These are phyloP conservation scores for Amphilophus citrinellus DNA, from an alignment of 2,113 vertebrate species.

Conservation along the genomic window DNA sequence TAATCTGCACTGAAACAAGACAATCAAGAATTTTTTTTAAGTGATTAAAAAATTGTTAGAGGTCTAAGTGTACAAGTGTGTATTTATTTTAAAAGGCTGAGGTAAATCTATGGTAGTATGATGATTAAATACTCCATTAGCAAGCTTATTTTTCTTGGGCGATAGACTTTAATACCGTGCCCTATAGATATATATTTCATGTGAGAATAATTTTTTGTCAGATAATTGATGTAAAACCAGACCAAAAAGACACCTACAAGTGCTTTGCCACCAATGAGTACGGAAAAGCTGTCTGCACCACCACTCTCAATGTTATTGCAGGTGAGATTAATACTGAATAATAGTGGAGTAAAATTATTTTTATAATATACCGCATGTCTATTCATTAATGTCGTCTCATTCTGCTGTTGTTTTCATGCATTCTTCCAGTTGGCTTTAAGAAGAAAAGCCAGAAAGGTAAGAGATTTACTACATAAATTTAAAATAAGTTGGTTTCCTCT, in stretches of 20 bases:
- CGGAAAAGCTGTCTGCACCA: slow-evolving; percentile 84
- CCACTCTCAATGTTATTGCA: slow-evolving; percentile 84
- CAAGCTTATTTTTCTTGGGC: not conserved
- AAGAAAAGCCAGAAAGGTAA: slow-evolving; percentile 74
- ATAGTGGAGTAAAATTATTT: not conserved
- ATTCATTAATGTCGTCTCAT: not conserved
- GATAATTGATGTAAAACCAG: slow-evolving; percentile 79
- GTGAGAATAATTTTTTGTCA: slow-evolving; percentile 51
- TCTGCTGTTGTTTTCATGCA: slow-evolving; percentile 2
- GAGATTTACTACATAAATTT: not conserved
- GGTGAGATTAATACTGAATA: slow-evolving; percentile 70
- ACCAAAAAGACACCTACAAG: slow-evolving; percentile 85
- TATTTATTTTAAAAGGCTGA: not conserved
- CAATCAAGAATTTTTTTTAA: too few relatives aligned
- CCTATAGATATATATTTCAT: not conserved
- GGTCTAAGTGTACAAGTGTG: not conserved
- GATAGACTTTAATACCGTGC: not conserved
- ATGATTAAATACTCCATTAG: not conserved
- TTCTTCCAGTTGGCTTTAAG: slow-evolving; percentile 81
- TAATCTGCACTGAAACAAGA: not conserved
- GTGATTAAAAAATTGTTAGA: not conserved
- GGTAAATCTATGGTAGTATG: not conserved
- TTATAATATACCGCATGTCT: not conserved
- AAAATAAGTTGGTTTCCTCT: not conserved
- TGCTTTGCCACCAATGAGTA: slow-evolving; percentile 86